Percentiles rank a stretch among this genome's conserved stretches.
Evolutionary conservation across 2,888 invertebrate genomes (phyloP).

Genomic region (Anthrax anthrax): DNA sequence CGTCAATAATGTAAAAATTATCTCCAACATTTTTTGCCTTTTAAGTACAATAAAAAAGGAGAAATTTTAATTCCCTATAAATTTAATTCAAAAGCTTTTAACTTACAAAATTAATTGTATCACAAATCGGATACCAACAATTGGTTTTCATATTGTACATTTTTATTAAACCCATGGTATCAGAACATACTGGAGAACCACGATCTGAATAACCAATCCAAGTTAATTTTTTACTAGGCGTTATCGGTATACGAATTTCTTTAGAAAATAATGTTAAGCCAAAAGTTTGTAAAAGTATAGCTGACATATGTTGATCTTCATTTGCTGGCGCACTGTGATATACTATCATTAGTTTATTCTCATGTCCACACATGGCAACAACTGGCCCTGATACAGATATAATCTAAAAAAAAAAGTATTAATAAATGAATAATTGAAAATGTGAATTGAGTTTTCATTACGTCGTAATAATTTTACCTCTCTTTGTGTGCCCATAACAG

Average conservation of each 20-base stretch:
- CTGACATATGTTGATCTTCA: constrained; percentile 41
- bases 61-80: not conserved
- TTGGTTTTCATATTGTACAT: constrained; percentile 53
- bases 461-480: too few relatives aligned
- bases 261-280: constrained; percentile 37
- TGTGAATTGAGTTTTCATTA: too few relatives aligned
- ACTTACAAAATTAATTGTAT: constrained; percentile 56
- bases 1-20: constrained; percentile 59
- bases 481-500: constrained; percentile 74
- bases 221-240: constrained; percentile 45
- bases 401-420: constrained; percentile 3
- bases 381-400: constrained; percentile 59
- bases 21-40: constrained; percentile 53
- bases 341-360: constrained; percentile 46
- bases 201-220: constrained; percentile 74
- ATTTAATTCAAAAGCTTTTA: constrained; percentile 1
- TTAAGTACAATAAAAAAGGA: constrained; percentile 11
- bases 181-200: constrained; percentile 63
- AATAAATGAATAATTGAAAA: not conserved
- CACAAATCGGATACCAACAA: constrained; percentile 70
- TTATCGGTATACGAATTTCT: constrained; percentile 47
- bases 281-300: constrained; percentile 38
- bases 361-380: constrained; percentile 49
- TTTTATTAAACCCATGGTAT: constrained; percentile 60
- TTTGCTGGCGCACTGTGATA: constrained; percentile 46